phyloP scores from a whole-genome alignment of 1,140 invertebrate species.

The Heterodera schachtii region DNA sequence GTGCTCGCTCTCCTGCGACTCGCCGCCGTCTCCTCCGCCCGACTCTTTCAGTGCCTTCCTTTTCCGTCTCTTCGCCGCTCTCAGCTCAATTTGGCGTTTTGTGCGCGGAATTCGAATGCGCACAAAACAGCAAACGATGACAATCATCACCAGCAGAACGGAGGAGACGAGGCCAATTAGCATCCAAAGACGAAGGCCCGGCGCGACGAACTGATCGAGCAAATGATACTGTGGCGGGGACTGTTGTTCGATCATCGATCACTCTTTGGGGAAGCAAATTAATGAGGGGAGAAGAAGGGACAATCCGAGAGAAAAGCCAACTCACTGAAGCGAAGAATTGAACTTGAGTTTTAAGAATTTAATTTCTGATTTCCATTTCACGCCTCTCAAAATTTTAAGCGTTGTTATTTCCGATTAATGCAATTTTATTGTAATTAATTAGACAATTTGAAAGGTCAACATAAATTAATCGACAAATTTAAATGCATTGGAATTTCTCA shows the following conservation, averaged over 20 bases:
- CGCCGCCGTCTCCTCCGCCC: background rate
- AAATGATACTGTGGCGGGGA: background rate
- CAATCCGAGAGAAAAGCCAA: too few relatives aligned
- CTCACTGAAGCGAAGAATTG: too few relatives aligned
- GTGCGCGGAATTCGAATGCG: conserved; percentile 49
- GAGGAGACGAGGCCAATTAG: conserved; percentile 59
- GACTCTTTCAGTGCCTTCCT: conserved; percentile 44
- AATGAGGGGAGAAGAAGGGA: too few relatives aligned
- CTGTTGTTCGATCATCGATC: conserved; percentile 8
- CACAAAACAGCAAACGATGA: conserved; percentile 63
- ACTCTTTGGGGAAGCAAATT: too few relatives aligned
- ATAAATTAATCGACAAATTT: too few relatives aligned
- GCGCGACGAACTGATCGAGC: conserved; percentile 61
- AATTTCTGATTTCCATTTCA: too few relatives aligned
- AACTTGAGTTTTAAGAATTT: too few relatives aligned
- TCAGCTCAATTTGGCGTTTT: conserved; percentile 65
- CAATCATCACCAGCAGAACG: conserved; percentile 64
- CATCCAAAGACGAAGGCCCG: conserved; percentile 64
- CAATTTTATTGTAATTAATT: too few relatives aligned
- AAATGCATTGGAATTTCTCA: too few relatives aligned
- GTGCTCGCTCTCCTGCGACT: conserved; percentile 19
- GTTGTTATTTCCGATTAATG: too few relatives aligned
- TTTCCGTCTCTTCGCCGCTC: conserved; percentile 53
- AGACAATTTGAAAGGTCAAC: too few relatives aligned
- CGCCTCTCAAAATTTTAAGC: too few relatives aligned